Evolutionary conservation across 92 coral and sea anemone species (phyloP).

Genomic region (Ricordea florida): DNA sequence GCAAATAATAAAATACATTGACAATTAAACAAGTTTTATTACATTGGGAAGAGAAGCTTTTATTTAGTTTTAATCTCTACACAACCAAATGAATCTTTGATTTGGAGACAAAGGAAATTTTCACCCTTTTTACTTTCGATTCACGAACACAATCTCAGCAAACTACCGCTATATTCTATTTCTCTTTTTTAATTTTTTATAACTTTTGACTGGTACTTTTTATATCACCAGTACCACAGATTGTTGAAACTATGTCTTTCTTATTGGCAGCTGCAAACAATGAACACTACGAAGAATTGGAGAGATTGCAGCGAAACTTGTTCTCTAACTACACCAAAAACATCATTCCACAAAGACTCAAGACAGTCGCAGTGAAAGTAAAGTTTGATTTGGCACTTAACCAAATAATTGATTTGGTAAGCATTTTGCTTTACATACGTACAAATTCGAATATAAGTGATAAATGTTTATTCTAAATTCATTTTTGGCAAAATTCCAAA

Average conservation of each 20-base stretch:
- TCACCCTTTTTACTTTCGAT: too few species aligned
- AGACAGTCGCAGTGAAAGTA: conserved; percentile 67
- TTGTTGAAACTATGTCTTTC: conserved; percentile 13
- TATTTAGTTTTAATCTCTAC: too few species aligned
- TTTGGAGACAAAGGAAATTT: too few species aligned
- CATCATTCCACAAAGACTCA: conserved; percentile 76
- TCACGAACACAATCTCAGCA: conserved; percentile 6
- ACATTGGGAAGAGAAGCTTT: too few species aligned
- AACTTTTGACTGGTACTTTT: conserved; percentile 39
- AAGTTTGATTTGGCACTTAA: conserved; percentile 83
- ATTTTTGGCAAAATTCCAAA: too few species aligned
- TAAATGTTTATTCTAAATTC: background rate
- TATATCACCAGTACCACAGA: background rate
- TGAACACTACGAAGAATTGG: conserved; percentile 62
- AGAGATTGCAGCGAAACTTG: conserved; percentile 53
- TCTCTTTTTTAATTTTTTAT: conserved; percentile 66
- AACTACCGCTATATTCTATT: too few species aligned
- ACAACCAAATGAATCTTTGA: too few species aligned
- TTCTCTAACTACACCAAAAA: conserved; percentile 82
- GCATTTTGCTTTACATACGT: too few species aligned
- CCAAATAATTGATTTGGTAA: conserved; percentile 91
- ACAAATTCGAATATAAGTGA: too few species aligned
- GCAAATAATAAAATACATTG: too few species aligned
- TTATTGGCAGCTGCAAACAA: conserved; percentile 37
- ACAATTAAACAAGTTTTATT: too few species aligned